These are phyloP conservation scores for Spheniscus mendiculus DNA, from an alignment of 2,113 vertebrate genomes.

Conservation along the genomic window DNA sequence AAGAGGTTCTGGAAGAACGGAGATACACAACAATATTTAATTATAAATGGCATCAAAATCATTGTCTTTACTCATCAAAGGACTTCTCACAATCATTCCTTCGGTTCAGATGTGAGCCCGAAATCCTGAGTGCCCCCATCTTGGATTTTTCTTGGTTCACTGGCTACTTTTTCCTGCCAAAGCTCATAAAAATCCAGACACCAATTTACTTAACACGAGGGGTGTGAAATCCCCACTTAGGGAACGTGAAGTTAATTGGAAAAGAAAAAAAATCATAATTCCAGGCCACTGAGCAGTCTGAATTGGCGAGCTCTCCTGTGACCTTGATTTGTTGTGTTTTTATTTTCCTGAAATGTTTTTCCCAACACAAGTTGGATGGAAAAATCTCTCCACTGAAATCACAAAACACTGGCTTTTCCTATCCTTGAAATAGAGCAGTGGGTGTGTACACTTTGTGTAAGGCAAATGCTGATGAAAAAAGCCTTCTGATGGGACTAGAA, in stretches of 20 bases:
- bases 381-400: background rate
- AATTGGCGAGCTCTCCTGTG: background rate
- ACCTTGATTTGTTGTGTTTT: background rate
- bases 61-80: conserved; percentile 36
- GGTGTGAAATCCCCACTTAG: conserved; percentile 69
- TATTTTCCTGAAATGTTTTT: conserved; percentile 19
- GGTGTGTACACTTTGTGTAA: background rate
- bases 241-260: conserved; percentile 67
- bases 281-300: conserved; percentile 44
- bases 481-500: background rate
- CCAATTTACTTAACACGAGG: conserved; percentile 56
- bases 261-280: conserved; percentile 41
- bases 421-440: background rate
- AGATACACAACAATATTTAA: conserved; percentile 49
- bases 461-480: background rate
- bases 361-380: background rate
- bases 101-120: conserved; percentile 5
- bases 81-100: background rate
- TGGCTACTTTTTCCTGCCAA: conserved; percentile 63
- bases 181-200: conserved; percentile 62
- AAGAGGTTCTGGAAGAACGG: background rate
- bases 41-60: background rate
- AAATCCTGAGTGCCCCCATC: background rate
- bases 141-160: conserved; percentile 54
- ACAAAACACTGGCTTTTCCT: background rate